Percentiles rank a stretch among this genome's conserved stretches.
Evolutionary conservation across 2,888 invertebrate species (phyloP).

Genomic region (Trichopoda pennipes): DNA sequence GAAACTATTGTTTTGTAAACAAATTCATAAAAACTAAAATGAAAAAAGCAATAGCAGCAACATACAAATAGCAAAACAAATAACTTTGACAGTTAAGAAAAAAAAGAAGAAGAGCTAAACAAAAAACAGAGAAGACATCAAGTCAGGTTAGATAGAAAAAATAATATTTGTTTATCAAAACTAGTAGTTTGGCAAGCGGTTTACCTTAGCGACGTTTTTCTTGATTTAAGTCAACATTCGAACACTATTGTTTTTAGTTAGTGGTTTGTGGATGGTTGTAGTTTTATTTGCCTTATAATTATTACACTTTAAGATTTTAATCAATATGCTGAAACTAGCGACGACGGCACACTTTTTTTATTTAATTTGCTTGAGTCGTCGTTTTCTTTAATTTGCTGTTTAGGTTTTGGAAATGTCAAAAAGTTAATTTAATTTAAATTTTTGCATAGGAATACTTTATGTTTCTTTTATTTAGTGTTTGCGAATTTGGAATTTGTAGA

Average conservation of each 20-base stretch:
- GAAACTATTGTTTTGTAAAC: constrained; percentile 55
- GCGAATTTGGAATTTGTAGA: too few relatives aligned
- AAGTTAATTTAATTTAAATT: constrained; percentile 10
- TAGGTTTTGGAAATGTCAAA: constrained; percentile 34
- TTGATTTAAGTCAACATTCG: constrained; percentile 4
- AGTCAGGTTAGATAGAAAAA: constrained; percentile 27
- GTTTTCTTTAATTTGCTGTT: neutral
- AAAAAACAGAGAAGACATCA: constrained; percentile 26
- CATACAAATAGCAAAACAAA: constrained; percentile 51
- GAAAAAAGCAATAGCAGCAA: constrained; percentile 1
- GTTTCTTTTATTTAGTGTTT: neutral
- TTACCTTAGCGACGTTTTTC: constrained; percentile 56
- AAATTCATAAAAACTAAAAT: constrained; percentile 30
- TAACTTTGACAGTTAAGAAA: constrained; percentile 58
- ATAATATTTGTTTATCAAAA: constrained; percentile 31
- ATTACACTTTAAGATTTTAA: constrained; percentile 64
- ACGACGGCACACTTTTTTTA: constrained; percentile 59
- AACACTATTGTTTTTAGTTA: constrained; percentile 20
- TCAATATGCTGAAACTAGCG: constrained; percentile 48
- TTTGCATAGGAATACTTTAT: neutral
- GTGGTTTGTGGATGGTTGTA: constrained; percentile 33
- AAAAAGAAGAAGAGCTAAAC: constrained; percentile 38
- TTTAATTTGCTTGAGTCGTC: constrained; percentile 1
- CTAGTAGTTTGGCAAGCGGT: constrained; percentile 58
- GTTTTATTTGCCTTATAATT: constrained; percentile 53